A percentile compares a stretch with the other conserved stretches of the same genome.
These are phyloP conservation scores for Holocentrus rufus DNA, from an alignment of 2,797 vertebrate genomes.

Conservation along the genomic window DNA sequence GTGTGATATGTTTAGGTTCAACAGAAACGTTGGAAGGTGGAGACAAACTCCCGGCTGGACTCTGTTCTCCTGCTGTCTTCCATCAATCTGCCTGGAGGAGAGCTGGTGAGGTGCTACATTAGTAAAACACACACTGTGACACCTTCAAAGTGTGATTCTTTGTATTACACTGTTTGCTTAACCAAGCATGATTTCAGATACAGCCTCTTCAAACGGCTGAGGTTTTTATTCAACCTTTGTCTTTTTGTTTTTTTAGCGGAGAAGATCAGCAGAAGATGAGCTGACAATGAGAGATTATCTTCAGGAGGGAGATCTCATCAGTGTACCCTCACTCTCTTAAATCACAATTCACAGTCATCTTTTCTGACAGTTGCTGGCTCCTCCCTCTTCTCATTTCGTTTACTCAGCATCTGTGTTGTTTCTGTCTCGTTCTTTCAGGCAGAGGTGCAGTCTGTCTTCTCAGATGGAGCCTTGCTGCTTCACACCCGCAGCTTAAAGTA, in stretches of 20 bases:
- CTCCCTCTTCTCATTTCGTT: neutral
- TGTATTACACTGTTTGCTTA: neutral
- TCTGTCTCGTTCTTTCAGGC: constrained; percentile 83
- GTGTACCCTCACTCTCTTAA: constrained; percentile 83
- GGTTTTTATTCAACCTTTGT: neutral
- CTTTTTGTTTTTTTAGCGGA: constrained; percentile 83
- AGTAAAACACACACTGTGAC: neutral
- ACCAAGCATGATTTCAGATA: neutral
- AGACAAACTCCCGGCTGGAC: constrained; percentile 94
- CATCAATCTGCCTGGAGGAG: constrained; percentile 96
- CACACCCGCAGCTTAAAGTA: constrained; percentile 98
- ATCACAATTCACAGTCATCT: neutral
- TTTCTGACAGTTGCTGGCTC: neutral
- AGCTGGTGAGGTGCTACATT: constrained; percentile 86
- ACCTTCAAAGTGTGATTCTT: neutral
- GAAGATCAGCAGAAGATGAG: constrained; percentile 94
- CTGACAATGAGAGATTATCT: constrained; percentile 96
- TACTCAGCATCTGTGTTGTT: neutral
- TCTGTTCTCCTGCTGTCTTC: constrained; percentile 93
- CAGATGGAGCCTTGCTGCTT: constrained; percentile 92
- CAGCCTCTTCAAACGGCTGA: neutral
- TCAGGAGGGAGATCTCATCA: constrained; percentile 97
- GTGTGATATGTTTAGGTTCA: constrained; percentile 85
- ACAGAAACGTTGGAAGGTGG: constrained; percentile 98
- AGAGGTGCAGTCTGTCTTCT: constrained; percentile 96